These are phyloP conservation scores for Wiebesia pumilae DNA, from an alignment of 1,140 invertebrate species.

Conservation along the genomic window DNA sequence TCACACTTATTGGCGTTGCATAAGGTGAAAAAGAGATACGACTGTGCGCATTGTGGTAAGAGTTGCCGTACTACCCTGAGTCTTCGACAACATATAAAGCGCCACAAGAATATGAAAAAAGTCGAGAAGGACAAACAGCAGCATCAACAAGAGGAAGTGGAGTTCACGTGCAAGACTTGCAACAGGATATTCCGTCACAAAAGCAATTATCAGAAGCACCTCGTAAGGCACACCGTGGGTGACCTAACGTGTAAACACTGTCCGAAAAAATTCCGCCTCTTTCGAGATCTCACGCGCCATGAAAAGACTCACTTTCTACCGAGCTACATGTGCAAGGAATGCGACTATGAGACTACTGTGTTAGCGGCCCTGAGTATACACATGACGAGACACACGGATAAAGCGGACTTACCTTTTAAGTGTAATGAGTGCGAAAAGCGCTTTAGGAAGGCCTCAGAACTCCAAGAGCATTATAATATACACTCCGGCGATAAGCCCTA, in stretches of 20 bases:
- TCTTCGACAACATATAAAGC: constrained; percentile 68
- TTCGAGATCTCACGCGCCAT: constrained; percentile 70
- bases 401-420: constrained; percentile 74
- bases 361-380: constrained; percentile 68
- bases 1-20: constrained; percentile 62
- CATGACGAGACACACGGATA: constrained; percentile 68
- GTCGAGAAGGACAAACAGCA: constrained; percentile 28
- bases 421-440: constrained; percentile 79
- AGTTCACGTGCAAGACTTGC: constrained; percentile 68
- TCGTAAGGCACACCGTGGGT: constrained; percentile 66
- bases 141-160: constrained; percentile 27
- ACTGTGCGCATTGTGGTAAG: constrained; percentile 65
- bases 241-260: constrained; percentile 71
- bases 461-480: constrained; percentile 73
- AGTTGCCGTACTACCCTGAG: constrained; percentile 63
- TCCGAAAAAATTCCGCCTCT: constrained; percentile 69
- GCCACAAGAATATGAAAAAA: constrained; percentile 56
- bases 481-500: constrained; percentile 76
- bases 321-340: constrained; percentile 70
- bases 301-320: constrained; percentile 72
- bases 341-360: constrained; percentile 73
- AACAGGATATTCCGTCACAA: constrained; percentile 70
- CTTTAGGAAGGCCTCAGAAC: constrained; percentile 75
- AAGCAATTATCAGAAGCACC: constrained; percentile 71
- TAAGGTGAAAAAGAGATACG: constrained; percentile 64